These are phyloP conservation scores for Sturnira hondurensis DNA, from an alignment of 2,113 vertebrate species.

Conservation along the genomic window DNA sequence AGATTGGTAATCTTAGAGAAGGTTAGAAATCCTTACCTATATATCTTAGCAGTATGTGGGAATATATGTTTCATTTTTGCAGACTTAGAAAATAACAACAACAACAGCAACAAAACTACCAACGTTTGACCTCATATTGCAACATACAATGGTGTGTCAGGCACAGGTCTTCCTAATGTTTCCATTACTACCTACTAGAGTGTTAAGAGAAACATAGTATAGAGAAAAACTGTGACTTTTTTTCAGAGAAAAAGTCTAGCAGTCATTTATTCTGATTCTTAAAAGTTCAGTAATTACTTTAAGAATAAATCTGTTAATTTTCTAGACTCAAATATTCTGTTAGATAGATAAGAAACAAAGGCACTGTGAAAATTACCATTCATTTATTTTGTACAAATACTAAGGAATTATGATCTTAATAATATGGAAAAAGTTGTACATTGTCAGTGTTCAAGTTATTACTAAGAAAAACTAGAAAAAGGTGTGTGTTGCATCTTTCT, in stretches of 20 bases:
- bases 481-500: background rate
- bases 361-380: background rate
- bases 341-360: background rate
- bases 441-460: background rate
- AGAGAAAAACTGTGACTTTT: too few relatives aligned
- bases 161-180: background rate
- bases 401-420: background rate
- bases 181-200: background rate
- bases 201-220: background rate
- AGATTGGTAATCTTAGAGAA: background rate
- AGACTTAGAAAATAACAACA: background rate
- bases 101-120: too few relatives aligned
- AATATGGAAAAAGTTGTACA: background rate
- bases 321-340: background rate
- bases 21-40: background rate
- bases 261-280: background rate
- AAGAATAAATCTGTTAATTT: background rate
- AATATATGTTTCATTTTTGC: background rate
- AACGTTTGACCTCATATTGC: fast-evolving
- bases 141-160: background rate
- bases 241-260: background rate
- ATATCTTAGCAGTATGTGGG: background rate
- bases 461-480: background rate
- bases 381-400: background rate
- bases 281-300: background rate